Conservation (phyloP, 2,113 vertebrate genomes). For the Bos javanicus region DNA sequence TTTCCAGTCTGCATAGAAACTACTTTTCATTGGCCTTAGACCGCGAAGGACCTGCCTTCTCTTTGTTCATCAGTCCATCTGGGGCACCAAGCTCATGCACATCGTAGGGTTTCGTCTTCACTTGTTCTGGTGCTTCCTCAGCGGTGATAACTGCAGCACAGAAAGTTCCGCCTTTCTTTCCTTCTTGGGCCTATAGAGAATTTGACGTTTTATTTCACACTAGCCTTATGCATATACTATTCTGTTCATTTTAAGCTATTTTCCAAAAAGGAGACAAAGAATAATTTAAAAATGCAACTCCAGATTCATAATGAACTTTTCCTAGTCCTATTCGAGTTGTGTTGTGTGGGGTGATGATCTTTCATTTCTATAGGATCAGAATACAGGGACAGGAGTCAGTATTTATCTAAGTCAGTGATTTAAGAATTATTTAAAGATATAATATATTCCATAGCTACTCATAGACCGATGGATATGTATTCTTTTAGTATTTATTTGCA, state of each 20-base stretch:
- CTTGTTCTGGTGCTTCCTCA: neutral
- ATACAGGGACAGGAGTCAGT: neutral
- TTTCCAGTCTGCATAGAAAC: neutral
- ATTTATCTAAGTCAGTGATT: neutral
- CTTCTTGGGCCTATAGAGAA: neutral
- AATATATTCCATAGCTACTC: neutral
- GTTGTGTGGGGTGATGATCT: neutral
- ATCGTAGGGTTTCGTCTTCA: fast-evolving
- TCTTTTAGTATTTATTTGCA: conserved; percentile 24
- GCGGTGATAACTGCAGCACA: neutral
- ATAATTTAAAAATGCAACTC: neutral
- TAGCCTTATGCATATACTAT: no score
- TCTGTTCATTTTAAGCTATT: neutral
- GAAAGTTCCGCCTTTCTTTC: neutral
- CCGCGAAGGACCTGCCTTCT: neutral
- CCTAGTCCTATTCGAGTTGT: neutral
- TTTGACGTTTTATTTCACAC: neutral
- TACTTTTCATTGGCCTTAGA: neutral
- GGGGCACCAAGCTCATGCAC: fast-evolving
- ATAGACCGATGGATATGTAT: neutral
- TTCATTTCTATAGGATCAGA: neutral
- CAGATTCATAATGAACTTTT: neutral
- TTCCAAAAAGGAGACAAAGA: neutral
- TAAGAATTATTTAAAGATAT: neutral
- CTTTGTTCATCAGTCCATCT: neutral